Percentiles rank a stretch among this genome's conserved stretches.
Evolutionary conservation across 2,888 invertebrate species (phyloP).

Genomic region (Leptopilina syphax): DNA sequence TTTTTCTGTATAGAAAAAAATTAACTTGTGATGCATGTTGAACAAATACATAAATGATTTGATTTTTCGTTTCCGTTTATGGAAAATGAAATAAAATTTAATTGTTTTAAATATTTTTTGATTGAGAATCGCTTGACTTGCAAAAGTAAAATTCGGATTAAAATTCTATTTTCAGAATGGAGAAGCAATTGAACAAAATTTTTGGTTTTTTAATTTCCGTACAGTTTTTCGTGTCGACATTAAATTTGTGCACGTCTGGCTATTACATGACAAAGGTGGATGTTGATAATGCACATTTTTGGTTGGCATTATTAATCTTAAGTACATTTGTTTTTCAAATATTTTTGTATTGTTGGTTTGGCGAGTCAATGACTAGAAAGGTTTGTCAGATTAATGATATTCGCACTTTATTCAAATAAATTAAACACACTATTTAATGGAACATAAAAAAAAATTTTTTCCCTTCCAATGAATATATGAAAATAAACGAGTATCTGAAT

Average conservation of each 20-base stretch:
- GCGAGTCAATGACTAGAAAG: not conserved
- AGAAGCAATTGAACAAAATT: not conserved
- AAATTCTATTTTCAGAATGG: not conserved
- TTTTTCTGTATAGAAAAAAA: too few relatives aligned
- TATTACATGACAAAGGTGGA: not conserved
- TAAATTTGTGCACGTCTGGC: not conserved
- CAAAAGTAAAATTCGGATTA: too few relatives aligned
- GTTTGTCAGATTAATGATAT: not conserved
- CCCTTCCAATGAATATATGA: not conserved
- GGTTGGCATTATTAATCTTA: not conserved
- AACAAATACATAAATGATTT: too few relatives aligned
- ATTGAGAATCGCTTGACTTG: too few relatives aligned
- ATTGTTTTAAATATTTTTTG: too few relatives aligned
- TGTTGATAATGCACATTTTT: not conserved
- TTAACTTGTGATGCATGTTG: too few relatives aligned
- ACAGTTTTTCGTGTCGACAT: not conserved
- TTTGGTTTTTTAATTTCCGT: not conserved
- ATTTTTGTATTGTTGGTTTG: not conserved
- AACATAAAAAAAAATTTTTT: not conserved
- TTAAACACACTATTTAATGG: too few relatives aligned
- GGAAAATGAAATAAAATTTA: too few relatives aligned
- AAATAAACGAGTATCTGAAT: not conserved
- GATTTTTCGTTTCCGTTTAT: too few relatives aligned
- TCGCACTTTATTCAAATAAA: too few relatives aligned
- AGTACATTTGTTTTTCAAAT: slow-evolving; percentile 6